These are phyloP conservation scores for Poeciliopsis presidionis DNA, from an alignment of 2,797 vertebrate species.

Conservation along the genomic window DNA sequence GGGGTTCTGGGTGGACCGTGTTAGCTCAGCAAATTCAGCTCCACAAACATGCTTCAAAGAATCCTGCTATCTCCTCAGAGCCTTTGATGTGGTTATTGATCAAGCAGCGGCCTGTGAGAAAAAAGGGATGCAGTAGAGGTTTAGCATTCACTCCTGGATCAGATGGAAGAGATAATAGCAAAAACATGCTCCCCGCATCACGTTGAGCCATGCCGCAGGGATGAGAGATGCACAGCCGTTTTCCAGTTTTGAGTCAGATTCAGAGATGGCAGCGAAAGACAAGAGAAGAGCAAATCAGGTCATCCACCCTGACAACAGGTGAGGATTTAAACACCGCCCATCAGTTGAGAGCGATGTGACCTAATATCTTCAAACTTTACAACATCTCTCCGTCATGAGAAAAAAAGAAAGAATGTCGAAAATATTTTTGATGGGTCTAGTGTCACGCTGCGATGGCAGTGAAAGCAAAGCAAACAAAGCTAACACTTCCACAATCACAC, in stretches of 20 bases:
- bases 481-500: slow-evolving; percentile 66
- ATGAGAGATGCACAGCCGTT: slow-evolving; percentile 67
- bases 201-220: slow-evolving; percentile 51
- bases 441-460: slow-evolving; percentile 49
- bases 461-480: slow-evolving; percentile 65
- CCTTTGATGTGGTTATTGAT: slow-evolving; percentile 90
- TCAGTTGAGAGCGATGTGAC: slow-evolving; percentile 35
- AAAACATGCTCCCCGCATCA: slow-evolving; percentile 72
- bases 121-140: slow-evolving; percentile 62
- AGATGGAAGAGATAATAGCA: slow-evolving; percentile 65
- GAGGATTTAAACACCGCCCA: slow-evolving; percentile 38
- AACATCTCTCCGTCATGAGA: not conserved
- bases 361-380: slow-evolving; percentile 1
- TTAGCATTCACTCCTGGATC: slow-evolving; percentile 69
- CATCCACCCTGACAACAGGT: too few relatives aligned
- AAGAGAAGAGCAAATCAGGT: slow-evolving; percentile 61
- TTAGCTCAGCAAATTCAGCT: slow-evolving; percentile 89
- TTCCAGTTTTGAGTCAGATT: slow-evolving; percentile 54
- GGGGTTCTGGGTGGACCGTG: slow-evolving; percentile 78
- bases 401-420: not conserved
- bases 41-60: slow-evolving; percentile 90
- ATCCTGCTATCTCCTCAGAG: slow-evolving; percentile 86
- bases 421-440: slow-evolving; percentile 24
- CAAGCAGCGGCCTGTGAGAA: slow-evolving; percentile 73
- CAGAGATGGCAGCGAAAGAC: slow-evolving; percentile 52